Conservation (phyloP, 1,140 invertebrate genomes). For the Geopemphigus sp. region DNA sequence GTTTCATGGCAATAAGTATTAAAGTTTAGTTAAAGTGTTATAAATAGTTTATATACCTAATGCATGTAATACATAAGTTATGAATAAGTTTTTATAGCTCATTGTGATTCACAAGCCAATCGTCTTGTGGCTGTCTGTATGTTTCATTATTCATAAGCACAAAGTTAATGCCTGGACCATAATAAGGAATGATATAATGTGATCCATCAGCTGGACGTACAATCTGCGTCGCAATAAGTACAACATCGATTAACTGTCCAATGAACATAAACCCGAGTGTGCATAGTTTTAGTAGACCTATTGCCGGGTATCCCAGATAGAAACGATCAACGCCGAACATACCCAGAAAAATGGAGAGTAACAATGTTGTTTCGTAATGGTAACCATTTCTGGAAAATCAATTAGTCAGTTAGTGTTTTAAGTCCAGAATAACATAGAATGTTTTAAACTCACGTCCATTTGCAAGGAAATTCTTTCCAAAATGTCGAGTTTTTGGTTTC, state of each 20-base stretch:
- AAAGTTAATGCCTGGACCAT: slow-evolving; percentile 79
- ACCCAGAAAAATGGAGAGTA: slow-evolving; percentile 91
- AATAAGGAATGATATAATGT: slow-evolving; percentile 92
- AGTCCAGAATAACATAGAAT: neutral
- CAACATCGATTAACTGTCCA: slow-evolving; percentile 91
- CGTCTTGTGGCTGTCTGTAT: slow-evolving; percentile 75
- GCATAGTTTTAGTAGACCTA: slow-evolving; percentile 90
- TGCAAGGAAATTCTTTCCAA: slow-evolving; percentile 78
- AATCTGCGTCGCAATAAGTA: slow-evolving; percentile 90
- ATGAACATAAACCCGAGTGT: slow-evolving; percentile 95
- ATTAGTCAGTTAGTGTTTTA: slow-evolving; percentile 24
- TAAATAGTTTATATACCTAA: no score
- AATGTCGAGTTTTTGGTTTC: slow-evolving; percentile 79
- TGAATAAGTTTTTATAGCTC: slow-evolving; percentile 45
- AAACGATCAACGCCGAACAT: slow-evolving; percentile 98
- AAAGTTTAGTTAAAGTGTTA: no score
- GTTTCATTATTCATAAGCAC: slow-evolving; percentile 82
- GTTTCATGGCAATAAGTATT: no score
- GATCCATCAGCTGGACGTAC: slow-evolving; percentile 94
- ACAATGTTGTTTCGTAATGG: slow-evolving; percentile 84
- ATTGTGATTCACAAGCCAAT: slow-evolving; percentile 63
- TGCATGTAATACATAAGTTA: no score
- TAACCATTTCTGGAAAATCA: slow-evolving; percentile 79
- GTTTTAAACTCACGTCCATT: slow-evolving; percentile 80
- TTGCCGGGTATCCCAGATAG: slow-evolving; percentile 93